Percentiles rank a stretch among this genome's conserved stretches.
phyloP scores from a whole-genome alignment of 2,113 vertebrate genomes.

The Canis aureus region DNA sequence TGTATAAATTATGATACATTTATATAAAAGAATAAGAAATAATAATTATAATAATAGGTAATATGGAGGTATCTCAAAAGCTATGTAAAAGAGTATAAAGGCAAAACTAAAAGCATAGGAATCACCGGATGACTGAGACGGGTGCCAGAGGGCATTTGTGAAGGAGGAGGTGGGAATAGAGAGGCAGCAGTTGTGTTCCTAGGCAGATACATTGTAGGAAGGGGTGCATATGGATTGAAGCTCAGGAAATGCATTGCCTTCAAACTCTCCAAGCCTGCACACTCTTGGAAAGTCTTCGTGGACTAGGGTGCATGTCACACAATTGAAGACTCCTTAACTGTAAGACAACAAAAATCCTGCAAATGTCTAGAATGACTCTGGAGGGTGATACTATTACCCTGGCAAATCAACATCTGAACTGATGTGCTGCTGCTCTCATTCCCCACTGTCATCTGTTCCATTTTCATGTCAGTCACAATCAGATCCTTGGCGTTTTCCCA shows the following conservation, averaged over 20 bases:
- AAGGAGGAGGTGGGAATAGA: background rate
- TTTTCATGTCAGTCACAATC: background rate
- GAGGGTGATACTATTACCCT: background rate
- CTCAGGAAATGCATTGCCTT: background rate
- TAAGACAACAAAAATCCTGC: background rate
- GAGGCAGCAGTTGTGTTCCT: background rate
- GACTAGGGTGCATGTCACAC: background rate
- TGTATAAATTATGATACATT: background rate
- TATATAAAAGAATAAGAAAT: background rate
- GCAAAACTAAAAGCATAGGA: background rate
- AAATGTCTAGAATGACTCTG: background rate
- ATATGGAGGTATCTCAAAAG: background rate
- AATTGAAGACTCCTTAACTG: background rate
- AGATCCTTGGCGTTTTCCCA: background rate
- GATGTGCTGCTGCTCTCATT: background rate
- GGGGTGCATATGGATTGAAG: accelerated
- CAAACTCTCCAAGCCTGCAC: background rate
- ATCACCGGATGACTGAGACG: background rate
- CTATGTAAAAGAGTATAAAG: background rate
- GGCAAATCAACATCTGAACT: background rate
- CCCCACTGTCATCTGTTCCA: background rate
- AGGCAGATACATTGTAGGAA: background rate
- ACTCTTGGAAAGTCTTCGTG: background rate
- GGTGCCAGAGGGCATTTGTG: background rate
- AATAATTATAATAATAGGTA: background rate